Base-by-base conservation (phyloP, 1,140 invertebrate genomes). In the Leguminivora glycinivorella region DNA sequence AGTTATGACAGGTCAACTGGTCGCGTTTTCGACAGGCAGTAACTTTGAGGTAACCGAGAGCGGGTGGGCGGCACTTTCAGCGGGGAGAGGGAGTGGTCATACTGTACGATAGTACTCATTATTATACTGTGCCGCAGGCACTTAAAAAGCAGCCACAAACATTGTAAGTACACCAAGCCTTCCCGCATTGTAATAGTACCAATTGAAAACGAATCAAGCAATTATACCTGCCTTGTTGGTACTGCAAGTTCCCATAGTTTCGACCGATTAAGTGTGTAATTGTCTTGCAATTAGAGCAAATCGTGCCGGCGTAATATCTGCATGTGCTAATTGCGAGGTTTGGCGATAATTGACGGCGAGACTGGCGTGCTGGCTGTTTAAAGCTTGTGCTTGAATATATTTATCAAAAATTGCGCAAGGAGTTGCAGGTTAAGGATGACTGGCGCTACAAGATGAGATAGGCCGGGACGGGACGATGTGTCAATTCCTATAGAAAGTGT, bases 221-320 rank as follows among this genome's bases (percentile, higher is more conserved):
- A 63, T 63, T 63, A 63, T 17, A 63, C 58, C 58, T 63, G 58
- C 58, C 58, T 63, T 63, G 58, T 63, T 63, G 58, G 58, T 63
- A 63, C 58, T 31, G 58, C 25, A 29, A 29, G 58, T 63, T 63
- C 58, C 58, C 58, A 63, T 63, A 63, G 58, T 63, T 63, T 31
- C 25, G 29, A 63, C 25, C 58, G 58, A 63, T 63, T 63, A 63
- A 63, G 58, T 63, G 26, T 63, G 58, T 63, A 63, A 63, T 63
- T 63, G 58, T 31, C 58, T 63, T 31, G 17, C 58, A 63, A 63
- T 63, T 63, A 63, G 26, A 31, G 25, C 58, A 63, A 63, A 63
- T 63, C 58, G 58, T 63, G 58, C 58, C 31, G 58, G 58, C n/a
- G 58, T 63, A 63, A 63, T 63, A 63, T 63, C 58, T 63, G 58